Base-by-base conservation (phyloP, 2,888 invertebrate species). In the Trichogramma dendrolimi region DNA sequence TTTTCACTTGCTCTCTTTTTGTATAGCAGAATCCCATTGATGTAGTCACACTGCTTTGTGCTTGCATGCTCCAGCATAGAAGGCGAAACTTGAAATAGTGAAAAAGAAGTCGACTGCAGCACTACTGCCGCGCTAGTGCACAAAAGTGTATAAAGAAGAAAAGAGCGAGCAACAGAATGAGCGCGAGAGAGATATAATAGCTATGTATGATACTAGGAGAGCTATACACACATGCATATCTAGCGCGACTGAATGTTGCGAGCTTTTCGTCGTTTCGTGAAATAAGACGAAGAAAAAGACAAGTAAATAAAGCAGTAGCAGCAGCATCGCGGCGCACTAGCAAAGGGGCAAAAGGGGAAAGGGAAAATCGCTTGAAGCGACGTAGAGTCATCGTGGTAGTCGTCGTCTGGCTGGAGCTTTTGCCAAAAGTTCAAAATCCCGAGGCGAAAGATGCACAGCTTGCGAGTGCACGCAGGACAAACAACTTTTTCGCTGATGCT, bases 401-500 rank as follows among this genome's bases (percentile, higher is more conserved):
- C 27, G 27, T 27, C 60, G 57, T 69, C 68, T 69, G 68, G 71
- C 69, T 68, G 70, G 70, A 69, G 70, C 69, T 67, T 72, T 72
- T 76, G 75, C 76, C 75, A 75, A 76, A 71, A 75, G 72, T 72
- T 73, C 64, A 69, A 71, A 73, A 74, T 72, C 72, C 72, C 69
- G 55, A 27, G 27, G 27, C 27, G 46, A 46, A n/a, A 10, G 60
- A 65, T 60, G 55, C 60, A 63, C 63, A 70, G 67, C 27, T 27
- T 69, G 68, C 69, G 67, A 66, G 67, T 71, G 71, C 27, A 71
- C 71, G 71, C 74, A 72, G 73, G 76, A 74, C 75, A 75, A 76
- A 76, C 77, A 75, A 77, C 75, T 77, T 75, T 73, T 74, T 76
- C 73, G 71, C 72, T 27, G 71, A 71, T 71, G 67, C 71, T 68